Evolutionary conservation across 1,140 invertebrate genomes (phyloP).

Genomic region (Trichogramma pretiosum): DNA sequence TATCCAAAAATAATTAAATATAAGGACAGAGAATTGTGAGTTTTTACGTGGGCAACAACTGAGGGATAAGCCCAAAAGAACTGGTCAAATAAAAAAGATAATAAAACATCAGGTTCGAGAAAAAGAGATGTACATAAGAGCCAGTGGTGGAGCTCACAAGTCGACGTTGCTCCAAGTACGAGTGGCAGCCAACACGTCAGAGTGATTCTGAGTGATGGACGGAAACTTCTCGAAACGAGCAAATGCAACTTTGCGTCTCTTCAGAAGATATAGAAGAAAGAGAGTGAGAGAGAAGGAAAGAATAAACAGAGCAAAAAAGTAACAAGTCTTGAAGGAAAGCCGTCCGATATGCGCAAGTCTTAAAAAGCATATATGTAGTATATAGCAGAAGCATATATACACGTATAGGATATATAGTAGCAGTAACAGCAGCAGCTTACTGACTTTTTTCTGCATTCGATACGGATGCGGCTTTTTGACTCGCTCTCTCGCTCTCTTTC

Average conservation of each 20-base stretch:
- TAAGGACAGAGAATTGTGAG: no score
- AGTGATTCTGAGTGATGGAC: constrained; percentile 39
- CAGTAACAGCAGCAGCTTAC: constrained; percentile 7
- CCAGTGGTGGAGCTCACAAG: constrained; percentile 19
- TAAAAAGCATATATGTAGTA: no score
- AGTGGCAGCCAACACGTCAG: constrained; percentile 10
- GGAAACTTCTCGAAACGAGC: constrained; percentile 25
- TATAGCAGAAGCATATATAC: no score
- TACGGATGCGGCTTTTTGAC: constrained; percentile 15
- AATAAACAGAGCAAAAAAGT: constrained; percentile 11
- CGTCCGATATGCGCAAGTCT: no score
- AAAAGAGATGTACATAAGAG: no score
- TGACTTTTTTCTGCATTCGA: constrained; percentile 11
- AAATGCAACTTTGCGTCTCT: not conserved
- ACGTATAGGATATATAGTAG: constrained; percentile 1
- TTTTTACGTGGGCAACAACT: no score
- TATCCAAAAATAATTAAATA: no score
- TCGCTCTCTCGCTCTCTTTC: not conserved
- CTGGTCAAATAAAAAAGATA: no score
- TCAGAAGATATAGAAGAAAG: no score
- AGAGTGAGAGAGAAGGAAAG: not conserved
- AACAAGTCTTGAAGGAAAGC: no score
- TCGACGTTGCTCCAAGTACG: not conserved
- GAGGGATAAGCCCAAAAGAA: no score
- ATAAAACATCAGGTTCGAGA: no score